Conservation (phyloP, 2,888 invertebrate species). For the Zelleria hepariella region DNA sequence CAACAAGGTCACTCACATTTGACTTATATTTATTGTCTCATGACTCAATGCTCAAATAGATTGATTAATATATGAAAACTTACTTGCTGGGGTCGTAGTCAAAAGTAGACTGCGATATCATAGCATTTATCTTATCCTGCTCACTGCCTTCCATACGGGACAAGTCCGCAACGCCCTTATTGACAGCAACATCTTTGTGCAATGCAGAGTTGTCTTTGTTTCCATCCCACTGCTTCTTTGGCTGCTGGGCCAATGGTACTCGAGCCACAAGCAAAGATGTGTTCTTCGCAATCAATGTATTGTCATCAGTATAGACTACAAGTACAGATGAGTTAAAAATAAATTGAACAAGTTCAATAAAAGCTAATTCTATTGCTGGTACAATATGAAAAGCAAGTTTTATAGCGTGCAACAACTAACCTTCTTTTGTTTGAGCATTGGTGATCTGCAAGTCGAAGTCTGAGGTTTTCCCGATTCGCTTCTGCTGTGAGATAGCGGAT, state of each 20-base stretch:
- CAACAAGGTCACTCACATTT: no score
- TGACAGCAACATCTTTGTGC: constrained; percentile 62
- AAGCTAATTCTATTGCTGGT: neutral
- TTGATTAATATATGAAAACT: constrained; percentile 35
- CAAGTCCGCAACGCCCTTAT: constrained; percentile 83
- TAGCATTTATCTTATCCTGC: constrained; percentile 97
- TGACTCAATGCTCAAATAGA: neutral
- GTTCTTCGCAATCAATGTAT: constrained; percentile 95
- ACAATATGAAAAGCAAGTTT: neutral
- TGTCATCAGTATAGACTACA: constrained; percentile 92
- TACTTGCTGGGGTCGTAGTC: constrained; percentile 98
- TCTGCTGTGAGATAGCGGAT: constrained; percentile 94
- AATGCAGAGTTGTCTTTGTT: constrained; percentile 55
- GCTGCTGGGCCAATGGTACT: constrained; percentile 86
- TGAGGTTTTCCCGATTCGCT: constrained; percentile 92
- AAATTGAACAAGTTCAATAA: no score
- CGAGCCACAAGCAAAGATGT: constrained; percentile 96
- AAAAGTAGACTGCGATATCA: constrained; percentile 97
- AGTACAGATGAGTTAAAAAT: constrained; percentile 9
- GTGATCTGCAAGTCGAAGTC: constrained; percentile 97
- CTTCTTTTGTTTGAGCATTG: constrained; percentile 97
- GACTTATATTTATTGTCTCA: no score
- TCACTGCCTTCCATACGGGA: constrained; percentile 93
- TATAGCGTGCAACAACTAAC: constrained; percentile 53
- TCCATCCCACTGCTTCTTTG: constrained; percentile 84